Percentiles rank a stretch among this genome's conserved stretches.
Evolutionary conservation across 1,140 invertebrate species (phyloP).

Genomic region (Zaprionus taronus): DNA sequence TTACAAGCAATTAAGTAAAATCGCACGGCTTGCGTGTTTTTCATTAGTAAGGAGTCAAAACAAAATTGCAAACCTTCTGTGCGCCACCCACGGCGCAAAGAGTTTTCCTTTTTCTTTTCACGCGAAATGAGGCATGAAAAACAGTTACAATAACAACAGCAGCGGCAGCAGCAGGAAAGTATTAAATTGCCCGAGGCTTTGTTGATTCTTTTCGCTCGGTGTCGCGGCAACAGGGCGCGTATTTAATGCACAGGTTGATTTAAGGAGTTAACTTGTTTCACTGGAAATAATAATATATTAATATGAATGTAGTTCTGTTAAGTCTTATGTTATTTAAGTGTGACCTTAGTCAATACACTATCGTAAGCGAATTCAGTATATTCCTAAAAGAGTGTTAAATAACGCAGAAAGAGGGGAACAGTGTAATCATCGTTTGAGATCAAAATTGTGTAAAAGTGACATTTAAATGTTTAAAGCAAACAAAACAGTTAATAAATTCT

Average conservation of each 20-base stretch:
- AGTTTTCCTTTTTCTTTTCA: slow-evolving; percentile 4
- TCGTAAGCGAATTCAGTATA: too few relatives aligned
- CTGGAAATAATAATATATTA: not conserved
- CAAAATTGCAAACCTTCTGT: slow-evolving; percentile 19
- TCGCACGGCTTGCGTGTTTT: slow-evolving; percentile 1
- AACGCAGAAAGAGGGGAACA: too few relatives aligned
- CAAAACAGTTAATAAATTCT: too few relatives aligned
- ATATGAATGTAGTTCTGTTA: not conserved
- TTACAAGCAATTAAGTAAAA: slow-evolving; percentile 15
- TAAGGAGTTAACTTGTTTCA: slow-evolving; percentile 11
- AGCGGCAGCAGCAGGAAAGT: slow-evolving; percentile 30
- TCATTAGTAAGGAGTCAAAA: slow-evolving; percentile 12
- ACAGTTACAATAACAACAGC: not conserved
- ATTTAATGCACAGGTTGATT: slow-evolving; percentile 38
- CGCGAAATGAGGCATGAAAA: slow-evolving; percentile 13
- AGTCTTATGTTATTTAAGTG: too few relatives aligned
- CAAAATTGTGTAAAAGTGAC: too few relatives aligned
- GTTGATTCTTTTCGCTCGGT: slow-evolving; percentile 24
- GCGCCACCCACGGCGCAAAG: not conserved
- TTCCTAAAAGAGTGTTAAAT: too few relatives aligned
- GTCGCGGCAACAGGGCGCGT: slow-evolving; percentile 10
- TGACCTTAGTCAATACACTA: too few relatives aligned
- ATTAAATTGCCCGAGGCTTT: slow-evolving; percentile 34
- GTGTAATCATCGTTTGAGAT: too few relatives aligned
- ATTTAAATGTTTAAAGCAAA: too few relatives aligned